A percentile compares a stretch with the other conserved stretches of the same genome.
These are phyloP conservation scores for Thunnus thynnus DNA, from an alignment of 2,113 vertebrate genomes.

Conservation along the genomic window DNA sequence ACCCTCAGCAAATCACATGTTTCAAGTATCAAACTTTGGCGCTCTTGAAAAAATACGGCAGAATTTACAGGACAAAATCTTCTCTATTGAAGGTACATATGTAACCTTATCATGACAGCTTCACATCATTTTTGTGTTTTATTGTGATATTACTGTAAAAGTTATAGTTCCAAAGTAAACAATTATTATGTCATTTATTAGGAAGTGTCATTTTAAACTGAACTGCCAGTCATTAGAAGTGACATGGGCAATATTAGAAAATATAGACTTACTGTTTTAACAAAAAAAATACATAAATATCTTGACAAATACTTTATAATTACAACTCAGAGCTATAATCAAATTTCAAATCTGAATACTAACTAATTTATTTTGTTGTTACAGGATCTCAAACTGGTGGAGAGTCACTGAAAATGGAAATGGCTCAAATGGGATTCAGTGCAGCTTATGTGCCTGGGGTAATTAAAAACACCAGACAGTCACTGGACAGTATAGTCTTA, in stretches of 20 bases:
- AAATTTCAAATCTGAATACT: no score
- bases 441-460: slow-evolving; percentile 60
- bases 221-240: not conserved
- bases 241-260: no score
- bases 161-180: not conserved
- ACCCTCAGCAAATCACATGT: no score
- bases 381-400: slow-evolving; percentile 77
- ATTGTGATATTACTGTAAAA: not conserved
- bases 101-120: not conserved
- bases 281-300: no score
- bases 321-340: no score
- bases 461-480: not conserved
- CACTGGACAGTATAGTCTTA: not conserved
- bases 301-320: no score
- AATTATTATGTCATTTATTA: not conserved
- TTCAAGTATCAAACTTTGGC: not conserved
- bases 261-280: no score
- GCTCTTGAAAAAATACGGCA: slow-evolving; percentile 84
- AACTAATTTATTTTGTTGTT: slow-evolving; percentile 6
- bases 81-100: slow-evolving; percentile 88
- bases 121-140: not conserved
- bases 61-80: slow-evolving; percentile 87
- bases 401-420: slow-evolving; percentile 76
- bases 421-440: slow-evolving; percentile 82
- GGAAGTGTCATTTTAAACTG: not conserved